Evolutionary conservation across 2,113 vertebrate species (phyloP), one percentile per base, ranked within the genome.

Genomic region (Delphinapterus leucas): DNA sequence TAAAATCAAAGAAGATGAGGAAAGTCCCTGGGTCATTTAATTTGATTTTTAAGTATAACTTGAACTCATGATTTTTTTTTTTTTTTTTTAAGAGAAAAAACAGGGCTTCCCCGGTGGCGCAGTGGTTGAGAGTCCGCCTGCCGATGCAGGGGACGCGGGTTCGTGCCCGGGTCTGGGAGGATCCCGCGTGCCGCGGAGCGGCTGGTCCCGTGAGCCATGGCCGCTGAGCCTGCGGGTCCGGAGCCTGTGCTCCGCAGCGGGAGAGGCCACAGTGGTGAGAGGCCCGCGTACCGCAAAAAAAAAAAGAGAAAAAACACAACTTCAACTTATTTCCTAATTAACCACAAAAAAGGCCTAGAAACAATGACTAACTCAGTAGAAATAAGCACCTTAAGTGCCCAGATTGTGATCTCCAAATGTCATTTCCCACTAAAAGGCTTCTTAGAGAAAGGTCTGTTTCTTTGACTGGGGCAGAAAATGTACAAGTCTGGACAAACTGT

Each of bases 281-380:
- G 44, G 44, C 44, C 44, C 44, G 8, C 44, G 44, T 44, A 44
- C 44, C 44, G 44, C 8, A 44, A 44, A 44, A 44, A 44, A 41
- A 44, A 44, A 23, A 14, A 65, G 47, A 53, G 17, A 89, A 68
- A 94, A 61, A 44, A 80, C 11, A 94, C 33, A 92, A 70, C 15
- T 93, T 85, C 33, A 92, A 70, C 15, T 93, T 85, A 92, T 14
- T 96, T 85, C 26, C 41, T 85, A 88, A 31, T 36, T 77, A 81
- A 53, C 12, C 55, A 93, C 79, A 95, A 88, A 96, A 63, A 87
- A 95, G n/a, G 26, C 88, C 73, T 89, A 89, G 58, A 87, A 85
- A 93, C 65, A 90, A 89, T 85, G 47, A 93, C 36, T 88, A 81
- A 79, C 58, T 61, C 73, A 92, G 21, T 9, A 83, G 68, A 58